phyloP scores from a whole-genome alignment of 2,888 invertebrate genomes.

The Chalcis sispes region DNA sequence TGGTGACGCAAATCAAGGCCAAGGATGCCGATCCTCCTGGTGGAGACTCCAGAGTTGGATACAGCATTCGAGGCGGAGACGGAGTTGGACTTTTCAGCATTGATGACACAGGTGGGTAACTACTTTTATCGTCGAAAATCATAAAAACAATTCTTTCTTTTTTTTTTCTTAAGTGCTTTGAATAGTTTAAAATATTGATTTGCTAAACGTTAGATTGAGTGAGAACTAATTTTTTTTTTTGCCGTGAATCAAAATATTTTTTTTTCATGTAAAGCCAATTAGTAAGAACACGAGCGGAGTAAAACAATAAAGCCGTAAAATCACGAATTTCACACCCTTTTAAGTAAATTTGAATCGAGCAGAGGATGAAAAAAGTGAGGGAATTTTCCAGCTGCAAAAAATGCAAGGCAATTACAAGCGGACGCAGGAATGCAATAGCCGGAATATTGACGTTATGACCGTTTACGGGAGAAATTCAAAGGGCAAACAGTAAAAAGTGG shows the following conservation, averaged over 20 bases:
- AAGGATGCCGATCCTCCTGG: constrained; percentile 88
- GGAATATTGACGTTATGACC: constrained; percentile 32
- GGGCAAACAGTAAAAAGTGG: constrained; percentile 43
- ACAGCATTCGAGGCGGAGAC: constrained; percentile 91
- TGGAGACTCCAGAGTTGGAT: constrained; percentile 88
- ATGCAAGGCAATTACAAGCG: constrained; percentile 29
- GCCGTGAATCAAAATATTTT: too few relatives aligned
- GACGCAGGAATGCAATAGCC: constrained; percentile 9
- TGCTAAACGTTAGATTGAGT: too few relatives aligned
- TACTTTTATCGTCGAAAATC: too few relatives aligned
- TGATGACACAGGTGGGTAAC: constrained; percentile 87
- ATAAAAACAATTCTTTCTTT: not conserved
- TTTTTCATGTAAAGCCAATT: too few relatives aligned
- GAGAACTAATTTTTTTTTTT: too few relatives aligned
- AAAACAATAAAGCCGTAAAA: too few relatives aligned
- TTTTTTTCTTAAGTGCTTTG: too few relatives aligned
- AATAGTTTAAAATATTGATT: too few relatives aligned
- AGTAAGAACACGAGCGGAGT: too few relatives aligned
- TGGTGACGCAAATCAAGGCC: constrained; percentile 87
- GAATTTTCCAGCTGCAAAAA: constrained; percentile 7
- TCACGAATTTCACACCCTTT: not conserved
- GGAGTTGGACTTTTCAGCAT: constrained; percentile 95
- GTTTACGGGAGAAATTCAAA: constrained; percentile 20
- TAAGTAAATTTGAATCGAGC: constrained; percentile 8
- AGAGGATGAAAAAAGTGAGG: not conserved